These are phyloP conservation scores for Polypterus senegalus DNA, from an alignment of 2,113 vertebrate species.

Conservation along the genomic window DNA sequence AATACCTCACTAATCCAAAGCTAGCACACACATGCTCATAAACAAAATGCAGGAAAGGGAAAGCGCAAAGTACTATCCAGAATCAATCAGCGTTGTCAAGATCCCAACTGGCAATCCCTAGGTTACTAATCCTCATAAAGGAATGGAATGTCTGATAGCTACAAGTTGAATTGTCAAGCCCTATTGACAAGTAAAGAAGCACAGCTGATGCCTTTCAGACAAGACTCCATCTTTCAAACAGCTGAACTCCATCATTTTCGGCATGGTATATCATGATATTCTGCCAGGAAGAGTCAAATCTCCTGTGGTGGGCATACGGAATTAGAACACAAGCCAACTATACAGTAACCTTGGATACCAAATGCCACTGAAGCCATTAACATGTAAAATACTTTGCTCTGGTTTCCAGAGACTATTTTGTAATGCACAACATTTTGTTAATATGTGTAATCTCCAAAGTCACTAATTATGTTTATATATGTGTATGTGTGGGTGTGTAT, in stretches of 20 bases:
- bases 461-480: no score
- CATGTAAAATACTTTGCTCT: no score
- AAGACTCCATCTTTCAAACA: neutral
- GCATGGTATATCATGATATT: neutral
- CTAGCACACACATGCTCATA: no score
- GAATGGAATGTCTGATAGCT: neutral
- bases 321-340: neutral
- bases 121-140: conserved; percentile 2
- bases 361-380: neutral
- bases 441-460: no score
- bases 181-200: neutral
- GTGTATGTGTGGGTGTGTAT: no score
- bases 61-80: no score
- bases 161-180: neutral
- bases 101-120: neutral
- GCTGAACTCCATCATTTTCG: neutral
- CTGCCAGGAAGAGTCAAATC: neutral
- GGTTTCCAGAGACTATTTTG: no score
- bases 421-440: no score
- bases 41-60: no score
- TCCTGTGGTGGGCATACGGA: conserved; percentile 1
- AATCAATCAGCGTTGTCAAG: no score
- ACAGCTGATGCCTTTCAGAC: conserved; percentile 1
- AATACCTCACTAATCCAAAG: no score
- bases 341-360: neutral